Conservation (phyloP, 2,888 invertebrate genomes). For the Agriopis marginaria region DNA sequence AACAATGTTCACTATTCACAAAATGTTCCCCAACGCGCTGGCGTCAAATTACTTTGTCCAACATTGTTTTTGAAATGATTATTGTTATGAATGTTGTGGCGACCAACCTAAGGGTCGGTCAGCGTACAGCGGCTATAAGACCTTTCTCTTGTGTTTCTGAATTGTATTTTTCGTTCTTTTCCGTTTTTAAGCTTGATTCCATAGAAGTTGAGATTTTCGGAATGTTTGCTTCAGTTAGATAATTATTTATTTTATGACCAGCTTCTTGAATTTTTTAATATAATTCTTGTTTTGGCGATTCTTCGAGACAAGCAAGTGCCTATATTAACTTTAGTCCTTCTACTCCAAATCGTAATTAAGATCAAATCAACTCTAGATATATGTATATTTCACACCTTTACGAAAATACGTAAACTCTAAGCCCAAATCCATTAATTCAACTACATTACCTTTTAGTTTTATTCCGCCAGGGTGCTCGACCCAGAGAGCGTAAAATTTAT, state of each 20-base stretch:
- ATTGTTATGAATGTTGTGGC: constrained; percentile 36
- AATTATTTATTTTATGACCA: no score
- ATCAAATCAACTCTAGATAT: not conserved
- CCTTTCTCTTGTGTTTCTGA: constrained; percentile 20
- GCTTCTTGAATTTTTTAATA: not conserved
- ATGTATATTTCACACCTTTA: no score
- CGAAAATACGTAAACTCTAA: not conserved
- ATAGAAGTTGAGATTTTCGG: no score
- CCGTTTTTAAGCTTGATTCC: not conserved
- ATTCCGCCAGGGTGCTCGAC: constrained; percentile 25
- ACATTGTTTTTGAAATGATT: constrained; percentile 30
- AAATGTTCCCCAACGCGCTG: constrained; percentile 2
- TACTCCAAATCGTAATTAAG: not conserved
- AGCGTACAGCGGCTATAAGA: constrained; percentile 6
- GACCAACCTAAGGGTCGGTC: constrained; percentile 7
- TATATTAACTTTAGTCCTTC: not conserved
- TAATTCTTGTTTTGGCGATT: not conserved
- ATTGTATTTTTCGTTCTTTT: constrained; percentile 17
- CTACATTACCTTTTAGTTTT: constrained; percentile 19
- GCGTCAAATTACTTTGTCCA: constrained; percentile 21
- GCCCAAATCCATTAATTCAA: constrained; percentile 2
- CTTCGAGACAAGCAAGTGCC: not conserved
- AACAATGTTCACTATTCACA: not conserved
- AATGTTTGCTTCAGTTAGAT: not conserved
- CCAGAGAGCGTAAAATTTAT: constrained; percentile 43